Percentiles rank a stretch among this genome's conserved stretches.
These are phyloP conservation scores for Lissocephala sabroskyi DNA, from an alignment of 2,888 invertebrate genomes.

Conservation along the genomic window DNA sequence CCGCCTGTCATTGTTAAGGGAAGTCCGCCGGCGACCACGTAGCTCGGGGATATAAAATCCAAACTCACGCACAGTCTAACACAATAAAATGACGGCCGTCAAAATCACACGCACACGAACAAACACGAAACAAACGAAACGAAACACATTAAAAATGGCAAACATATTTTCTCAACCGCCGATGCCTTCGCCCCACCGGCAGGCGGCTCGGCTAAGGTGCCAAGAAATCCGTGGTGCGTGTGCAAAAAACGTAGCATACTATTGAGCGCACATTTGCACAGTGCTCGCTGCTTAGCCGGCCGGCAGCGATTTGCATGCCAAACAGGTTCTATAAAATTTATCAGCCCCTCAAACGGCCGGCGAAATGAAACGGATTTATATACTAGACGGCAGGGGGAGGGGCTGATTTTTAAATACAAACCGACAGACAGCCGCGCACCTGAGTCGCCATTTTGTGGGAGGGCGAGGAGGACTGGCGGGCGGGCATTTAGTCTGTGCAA, in stretches of 20 bases:
- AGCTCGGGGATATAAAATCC: slow-evolving; percentile 11
- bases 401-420: slow-evolving; percentile 13
- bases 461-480: background rate
- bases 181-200: too few species aligned
- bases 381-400: too few species aligned
- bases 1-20: background rate
- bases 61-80: background rate
- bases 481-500: slow-evolving; percentile 22
- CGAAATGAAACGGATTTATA: slow-evolving; percentile 51
- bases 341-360: slow-evolving; percentile 30
- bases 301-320: slow-evolving; percentile 48
- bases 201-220: too few species aligned
- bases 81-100: background rate
- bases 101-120: slow-evolving; percentile 24
- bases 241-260: slow-evolving; percentile 28
- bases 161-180: slow-evolving; percentile 46
- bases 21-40: slow-evolving; percentile 37
- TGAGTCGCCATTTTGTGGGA: slow-evolving; percentile 16
- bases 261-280: slow-evolving; percentile 48
- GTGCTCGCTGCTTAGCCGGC: slow-evolving; percentile 43
- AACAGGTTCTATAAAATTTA: slow-evolving; percentile 55
- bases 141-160: slow-evolving; percentile 62
- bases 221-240: too few species aligned
- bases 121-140: slow-evolving; percentile 8
- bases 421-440: slow-evolving; percentile 20